Evolutionary conservation across 2,113 vertebrate species (phyloP).

Genomic region (Lophochroa leadbeateri): DNA sequence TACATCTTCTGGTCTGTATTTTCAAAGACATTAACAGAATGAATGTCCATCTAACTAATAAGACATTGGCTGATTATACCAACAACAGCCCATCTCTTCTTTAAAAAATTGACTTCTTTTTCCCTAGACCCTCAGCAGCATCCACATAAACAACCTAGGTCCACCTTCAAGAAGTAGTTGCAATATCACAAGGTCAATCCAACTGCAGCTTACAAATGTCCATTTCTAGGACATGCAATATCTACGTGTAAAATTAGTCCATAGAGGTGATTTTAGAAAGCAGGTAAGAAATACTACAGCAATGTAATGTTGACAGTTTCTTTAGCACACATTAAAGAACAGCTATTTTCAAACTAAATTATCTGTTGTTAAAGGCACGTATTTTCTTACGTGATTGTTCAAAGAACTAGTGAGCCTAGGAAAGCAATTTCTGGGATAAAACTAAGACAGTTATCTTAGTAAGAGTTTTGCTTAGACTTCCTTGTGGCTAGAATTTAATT

Average conservation of each 20-base stretch:
- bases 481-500: not conserved
- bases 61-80: not conserved
- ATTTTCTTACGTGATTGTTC: not conserved
- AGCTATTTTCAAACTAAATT: not conserved
- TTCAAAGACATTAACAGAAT: not conserved
- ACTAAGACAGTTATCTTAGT: not conserved
- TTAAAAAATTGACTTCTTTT: not conserved
- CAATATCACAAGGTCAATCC: not conserved
- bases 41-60: not conserved
- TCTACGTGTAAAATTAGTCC: not conserved
- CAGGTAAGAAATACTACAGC: not conserved
- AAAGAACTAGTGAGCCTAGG: not conserved
- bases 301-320: not conserved
- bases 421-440: not conserved
- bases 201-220: not conserved
- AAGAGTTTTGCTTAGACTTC: not conserved
- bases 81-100: not conserved
- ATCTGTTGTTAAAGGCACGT: not conserved
- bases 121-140: not conserved
- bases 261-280: not conserved
- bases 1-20: not conserved
- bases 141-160: not conserved
- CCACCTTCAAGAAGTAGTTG: not conserved
- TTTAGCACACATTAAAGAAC: not conserved
- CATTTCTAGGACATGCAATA: not conserved